phyloP scores from a whole-genome alignment of 1,140 invertebrate species.

The Aricia agestis region DNA sequence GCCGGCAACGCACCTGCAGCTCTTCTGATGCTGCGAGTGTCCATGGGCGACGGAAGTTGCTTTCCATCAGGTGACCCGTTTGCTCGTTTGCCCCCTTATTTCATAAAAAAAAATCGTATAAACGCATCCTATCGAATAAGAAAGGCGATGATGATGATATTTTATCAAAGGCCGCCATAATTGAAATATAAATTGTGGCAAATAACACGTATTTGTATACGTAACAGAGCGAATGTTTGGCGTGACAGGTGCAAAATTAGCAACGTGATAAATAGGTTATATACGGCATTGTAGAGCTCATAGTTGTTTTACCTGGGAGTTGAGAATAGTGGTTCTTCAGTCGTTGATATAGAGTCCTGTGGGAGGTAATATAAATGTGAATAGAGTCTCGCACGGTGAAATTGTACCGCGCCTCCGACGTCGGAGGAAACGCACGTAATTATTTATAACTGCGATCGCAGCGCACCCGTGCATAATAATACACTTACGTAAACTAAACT shows the following conservation, averaged over 20 bases:
- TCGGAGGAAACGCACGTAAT: neutral
- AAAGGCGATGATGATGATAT: too few species aligned
- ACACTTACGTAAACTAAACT: neutral
- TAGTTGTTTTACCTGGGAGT: too few species aligned
- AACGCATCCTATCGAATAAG: too few species aligned
- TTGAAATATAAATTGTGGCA: neutral
- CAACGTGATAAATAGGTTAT: constrained; percentile 1
- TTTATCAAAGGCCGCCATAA: neutral
- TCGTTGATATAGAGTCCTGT: too few species aligned
- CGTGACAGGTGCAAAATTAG: neutral
- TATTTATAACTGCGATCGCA: neutral
- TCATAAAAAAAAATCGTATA: too few species aligned
- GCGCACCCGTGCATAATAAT: neutral
- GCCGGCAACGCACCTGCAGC: too few species aligned
- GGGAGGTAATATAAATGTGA: too few species aligned
- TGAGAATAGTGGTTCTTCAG: too few species aligned
- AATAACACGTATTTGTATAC: constrained; percentile 3
- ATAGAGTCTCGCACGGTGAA: neutral
- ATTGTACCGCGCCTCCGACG: neutral
- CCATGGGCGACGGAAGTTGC: too few species aligned
- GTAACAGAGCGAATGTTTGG: neutral
- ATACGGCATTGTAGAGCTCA: neutral
- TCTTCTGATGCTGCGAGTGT: too few species aligned
- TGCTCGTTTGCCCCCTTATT: too few species aligned
- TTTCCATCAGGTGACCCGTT: too few species aligned